phyloP scores from a whole-genome alignment of 2,888 invertebrate genomes.

The Synergus gifuensis region DNA sequence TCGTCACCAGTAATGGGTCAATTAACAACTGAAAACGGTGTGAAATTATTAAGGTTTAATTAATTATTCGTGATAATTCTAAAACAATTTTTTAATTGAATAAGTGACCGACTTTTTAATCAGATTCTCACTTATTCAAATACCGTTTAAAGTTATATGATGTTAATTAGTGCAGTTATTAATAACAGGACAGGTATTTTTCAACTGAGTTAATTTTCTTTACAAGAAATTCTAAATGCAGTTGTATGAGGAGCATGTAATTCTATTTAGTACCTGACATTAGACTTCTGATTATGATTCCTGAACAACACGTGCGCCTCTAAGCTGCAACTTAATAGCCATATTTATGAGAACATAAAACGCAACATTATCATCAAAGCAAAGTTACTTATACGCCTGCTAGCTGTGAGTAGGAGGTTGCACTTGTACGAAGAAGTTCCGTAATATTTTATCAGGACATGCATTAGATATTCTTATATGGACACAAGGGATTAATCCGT shows the following conservation, averaged over 20 bases:
- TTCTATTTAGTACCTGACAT: constrained; percentile 2
- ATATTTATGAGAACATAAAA: constrained; percentile 58
- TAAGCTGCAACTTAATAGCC: constrained; percentile 49
- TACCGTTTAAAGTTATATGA: too few relatives aligned
- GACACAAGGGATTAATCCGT: constrained; percentile 8
- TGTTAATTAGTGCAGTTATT: too few relatives aligned
- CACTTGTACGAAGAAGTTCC: background rate
- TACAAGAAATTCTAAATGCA: background rate
- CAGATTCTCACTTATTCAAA: too few relatives aligned
- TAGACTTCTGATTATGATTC: constrained; percentile 28
- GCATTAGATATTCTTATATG: constrained; percentile 26
- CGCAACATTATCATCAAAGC: constrained; percentile 51
- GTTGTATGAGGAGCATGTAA: background rate
- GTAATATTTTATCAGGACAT: constrained; percentile 17
- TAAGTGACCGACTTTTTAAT: too few relatives aligned
- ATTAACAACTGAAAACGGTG: too few relatives aligned
- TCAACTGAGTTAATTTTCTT: background rate
- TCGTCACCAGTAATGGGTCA: too few relatives aligned
- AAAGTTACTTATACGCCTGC: constrained; percentile 14
- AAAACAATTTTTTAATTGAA: too few relatives aligned
- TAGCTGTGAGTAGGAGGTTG: constrained; percentile 24
- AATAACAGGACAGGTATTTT: too few relatives aligned
- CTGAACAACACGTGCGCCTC: constrained; percentile 17
- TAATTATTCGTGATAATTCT: too few relatives aligned
- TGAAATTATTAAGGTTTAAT: too few relatives aligned